These are phyloP conservation scores for Hypomecis atomaria DNA, from an alignment of 2,888 invertebrate genomes.

Conservation along the genomic window DNA sequence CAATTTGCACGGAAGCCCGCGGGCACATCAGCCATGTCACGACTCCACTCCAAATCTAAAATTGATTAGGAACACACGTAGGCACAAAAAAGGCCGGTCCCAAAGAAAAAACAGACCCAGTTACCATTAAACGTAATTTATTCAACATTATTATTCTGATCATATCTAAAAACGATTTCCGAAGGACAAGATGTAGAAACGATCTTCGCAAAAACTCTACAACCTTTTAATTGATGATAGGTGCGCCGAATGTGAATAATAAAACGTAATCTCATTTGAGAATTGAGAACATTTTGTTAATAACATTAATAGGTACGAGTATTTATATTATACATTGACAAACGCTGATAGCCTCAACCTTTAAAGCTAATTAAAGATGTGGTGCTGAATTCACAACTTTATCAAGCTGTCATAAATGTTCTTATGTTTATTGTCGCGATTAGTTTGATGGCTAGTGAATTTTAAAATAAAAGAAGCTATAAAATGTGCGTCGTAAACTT, in stretches of 20 bases:
- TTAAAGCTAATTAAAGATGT: slow-evolving; percentile 36
- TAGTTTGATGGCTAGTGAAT: slow-evolving; percentile 28
- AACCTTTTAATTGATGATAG: slow-evolving; percentile 54
- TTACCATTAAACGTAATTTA: slow-evolving; percentile 74
- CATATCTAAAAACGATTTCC: slow-evolving; percentile 57
- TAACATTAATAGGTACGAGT: slow-evolving; percentile 16
- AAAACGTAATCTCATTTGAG: slow-evolving; percentile 42
- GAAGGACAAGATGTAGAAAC: slow-evolving; percentile 52
- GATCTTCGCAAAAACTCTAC: slow-evolving; percentile 27
- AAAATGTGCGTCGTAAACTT: slow-evolving; percentile 19
- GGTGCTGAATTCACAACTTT: slow-evolving; percentile 28
- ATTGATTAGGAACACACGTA: slow-evolving; percentile 68
- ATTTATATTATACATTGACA: slow-evolving; percentile 30
- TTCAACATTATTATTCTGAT: slow-evolving; percentile 67
- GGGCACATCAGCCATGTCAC: slow-evolving; percentile 68
- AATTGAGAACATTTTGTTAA: slow-evolving; percentile 33
- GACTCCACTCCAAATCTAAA: slow-evolving; percentile 77
- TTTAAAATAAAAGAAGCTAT: slow-evolving; percentile 20
- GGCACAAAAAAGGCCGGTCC: slow-evolving; percentile 55
- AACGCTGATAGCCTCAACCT: slow-evolving; percentile 38
- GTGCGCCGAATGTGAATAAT: slow-evolving; percentile 48
- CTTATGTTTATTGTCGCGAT: slow-evolving; percentile 22
- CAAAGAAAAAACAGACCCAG: slow-evolving; percentile 64
- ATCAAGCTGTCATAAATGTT: slow-evolving; percentile 28
- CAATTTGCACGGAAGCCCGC: slow-evolving; percentile 68